Percentiles rank a stretch among this genome's conserved stretches.
Conservation (phyloP, 2,888 invertebrate species). For the Cephalotes varians region DNA sequence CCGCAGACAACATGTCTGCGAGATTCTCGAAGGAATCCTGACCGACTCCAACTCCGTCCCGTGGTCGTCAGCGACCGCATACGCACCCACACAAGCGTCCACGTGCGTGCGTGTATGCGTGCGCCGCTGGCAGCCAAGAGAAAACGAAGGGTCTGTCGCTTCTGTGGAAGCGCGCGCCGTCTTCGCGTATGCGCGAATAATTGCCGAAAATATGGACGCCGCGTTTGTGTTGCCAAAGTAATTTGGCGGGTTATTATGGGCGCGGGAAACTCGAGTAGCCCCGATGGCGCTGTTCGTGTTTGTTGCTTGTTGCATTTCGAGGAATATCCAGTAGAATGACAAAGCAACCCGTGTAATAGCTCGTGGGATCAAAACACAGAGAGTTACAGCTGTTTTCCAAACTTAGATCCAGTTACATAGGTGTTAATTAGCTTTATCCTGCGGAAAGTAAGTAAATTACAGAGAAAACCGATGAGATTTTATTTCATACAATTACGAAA, state of each 20-base stretch:
- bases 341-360: constrained; percentile 2
- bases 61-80: constrained; percentile 16
- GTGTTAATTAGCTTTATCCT: constrained; percentile 16
- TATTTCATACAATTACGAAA: background rate
- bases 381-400: constrained; percentile 12
- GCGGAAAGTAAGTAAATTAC: background rate
- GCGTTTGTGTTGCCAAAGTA: constrained; percentile 34
- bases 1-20: constrained; percentile 55
- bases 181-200: constrained; percentile 48
- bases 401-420: constrained; percentile 24
- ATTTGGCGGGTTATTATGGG: constrained; percentile 49
- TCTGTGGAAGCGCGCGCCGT: constrained; percentile 35
- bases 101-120: background rate
- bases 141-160: constrained; percentile 50
- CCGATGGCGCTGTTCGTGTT: constrained; percentile 4
- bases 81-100: background rate
- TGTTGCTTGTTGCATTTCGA: constrained; percentile 27
- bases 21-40: constrained; percentile 48
- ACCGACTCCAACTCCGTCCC: constrained; percentile 41
- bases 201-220: constrained; percentile 49
- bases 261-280: constrained; percentile 39
- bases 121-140: constrained; percentile 10
- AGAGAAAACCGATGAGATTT: background rate
- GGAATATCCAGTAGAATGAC: constrained; percentile 26
- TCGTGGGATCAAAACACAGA: background rate